Base-by-base conservation (phyloP, 2,888 invertebrate species). In the Chrysopilus asiliformis region DNA sequence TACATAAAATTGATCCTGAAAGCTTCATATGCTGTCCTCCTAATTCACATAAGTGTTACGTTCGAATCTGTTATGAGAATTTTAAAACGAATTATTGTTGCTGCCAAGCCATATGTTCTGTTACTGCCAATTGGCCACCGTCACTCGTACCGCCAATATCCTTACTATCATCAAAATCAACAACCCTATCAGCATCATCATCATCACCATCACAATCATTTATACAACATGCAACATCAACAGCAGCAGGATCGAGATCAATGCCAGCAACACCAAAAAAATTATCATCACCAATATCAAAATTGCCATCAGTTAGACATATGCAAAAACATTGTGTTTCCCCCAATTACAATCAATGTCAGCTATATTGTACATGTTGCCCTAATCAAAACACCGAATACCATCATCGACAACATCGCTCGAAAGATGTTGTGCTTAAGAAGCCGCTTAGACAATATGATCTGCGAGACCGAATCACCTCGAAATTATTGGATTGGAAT, bases 61-160 rank as follows among this genome's bases (percentile, higher is more conserved):
- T 42, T 42, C 32, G 34, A 36, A 39, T 42, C 36, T 39, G 36
- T 42, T 42, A 42, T 34, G 42, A 33, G 31, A 33, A 34, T 42
- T 42, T 42, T 42, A 42, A 42, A 36, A 33, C 39, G 39, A 39
- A 33, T 35, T 36, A 38, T 32, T 39, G 36, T 35, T 36, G 39
- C 36, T 42, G 39, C 42, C 39, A 33, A 42, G 26, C 36, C 24
- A 34, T 36, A 39, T 39, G 38, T 42, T 42, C 42, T 42, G 36
- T 39, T 39, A 39, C 39, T 39, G 42, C 42, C 42, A 36, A 25
- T 34, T 34, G 39, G 36, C 31, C 33, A 33, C 26, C 30, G 31
- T 20, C 18, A 6, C 14, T 12, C 16, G 29, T 18, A 27, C 29
- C 32, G 35, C 26, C 29, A 35, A 10, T 25, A 22, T 16, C 22